phyloP scores from a whole-genome alignment of 2,113 vertebrate genomes.

The Oreochromis aureus region DNA sequence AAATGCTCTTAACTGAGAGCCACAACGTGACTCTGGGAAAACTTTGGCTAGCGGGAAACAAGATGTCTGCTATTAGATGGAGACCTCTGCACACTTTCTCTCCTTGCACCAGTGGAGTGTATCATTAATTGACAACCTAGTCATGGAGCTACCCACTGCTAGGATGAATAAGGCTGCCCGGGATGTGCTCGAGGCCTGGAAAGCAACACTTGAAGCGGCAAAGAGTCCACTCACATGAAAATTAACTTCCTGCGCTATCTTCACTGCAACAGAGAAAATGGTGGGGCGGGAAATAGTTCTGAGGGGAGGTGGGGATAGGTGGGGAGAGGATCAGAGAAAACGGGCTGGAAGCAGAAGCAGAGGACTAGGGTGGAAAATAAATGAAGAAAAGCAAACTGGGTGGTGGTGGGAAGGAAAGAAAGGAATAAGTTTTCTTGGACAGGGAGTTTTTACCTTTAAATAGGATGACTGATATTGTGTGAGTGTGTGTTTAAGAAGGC shows the following conservation, averaged over 20 bases:
- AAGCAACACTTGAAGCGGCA: constrained; percentile 13
- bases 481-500: not conserved
- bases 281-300: not conserved
- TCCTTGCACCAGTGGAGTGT: constrained; percentile 36
- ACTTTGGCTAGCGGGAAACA: constrained; percentile 10
- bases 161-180: not conserved
- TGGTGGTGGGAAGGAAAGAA: not conserved
- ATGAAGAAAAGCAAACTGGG: not conserved
- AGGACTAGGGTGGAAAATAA: not conserved
- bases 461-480: not conserved
- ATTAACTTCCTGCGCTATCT: constrained; percentile 16
- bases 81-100: constrained; percentile 2
- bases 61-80: constrained; percentile 14
- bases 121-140: constrained; percentile 42
- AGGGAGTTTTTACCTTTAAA: not conserved
- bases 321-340: not conserved
- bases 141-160: constrained; percentile 1
- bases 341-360: not conserved
- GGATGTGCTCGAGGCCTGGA: not conserved
- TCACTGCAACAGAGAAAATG: not conserved
- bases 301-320: not conserved
- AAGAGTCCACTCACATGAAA: constrained; percentile 19
- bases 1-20: not conserved
- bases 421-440: not conserved
- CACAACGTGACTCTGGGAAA: not conserved